Base-by-base conservation (phyloP, 2,113 vertebrate species). In the Cisticola juncidis region DNA sequence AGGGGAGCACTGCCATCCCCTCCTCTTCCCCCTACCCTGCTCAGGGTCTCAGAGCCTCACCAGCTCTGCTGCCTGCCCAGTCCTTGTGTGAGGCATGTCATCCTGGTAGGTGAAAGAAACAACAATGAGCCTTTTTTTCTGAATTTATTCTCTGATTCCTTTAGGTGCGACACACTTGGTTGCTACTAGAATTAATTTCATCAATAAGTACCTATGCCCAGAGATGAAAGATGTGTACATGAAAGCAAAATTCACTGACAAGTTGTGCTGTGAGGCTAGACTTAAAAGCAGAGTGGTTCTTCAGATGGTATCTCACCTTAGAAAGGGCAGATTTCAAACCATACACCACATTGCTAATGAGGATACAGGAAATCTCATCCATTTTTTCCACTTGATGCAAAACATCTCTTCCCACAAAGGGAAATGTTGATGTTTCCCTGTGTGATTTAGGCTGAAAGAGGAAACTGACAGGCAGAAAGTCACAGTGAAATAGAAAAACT, bases 351-450 rank as follows among this genome's bases (percentile, higher is more conserved):
- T 19, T 38, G 61, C 85, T 96, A 90, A 90, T 86, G 85, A 97
- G 92, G 88, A 86, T 84, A 78, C 92, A 94, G 95, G 92, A 96
- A 95, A 92, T 84, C 85, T 97, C 85, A 71, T 86, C 95, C 56
- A 15, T 88, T 85, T 96, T 94, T 93, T 93, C 88, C 94, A 83
- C 81, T 95, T 44, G 80, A 83, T 95, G 93, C 68, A 88, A 94
- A 96, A 88, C 57, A 86, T 92, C 79, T 95, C 69, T 93, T 87
- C 68, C 76, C 76, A 83, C 92, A 79, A 79, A 94, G 92, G 82
- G 68, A 94, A 94, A 90, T 53, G 82, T 64, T 86, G 88, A 86
- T 90, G 88, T 90, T 94, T 88, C 94, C 62, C 58, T 56, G 17
- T 77, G 12, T 77, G 90, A 82, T 92, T 94, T 87, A 69, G 62